phyloP scores from a whole-genome alignment of 2,113 vertebrate species.

The Lasiurus borealis region DNA sequence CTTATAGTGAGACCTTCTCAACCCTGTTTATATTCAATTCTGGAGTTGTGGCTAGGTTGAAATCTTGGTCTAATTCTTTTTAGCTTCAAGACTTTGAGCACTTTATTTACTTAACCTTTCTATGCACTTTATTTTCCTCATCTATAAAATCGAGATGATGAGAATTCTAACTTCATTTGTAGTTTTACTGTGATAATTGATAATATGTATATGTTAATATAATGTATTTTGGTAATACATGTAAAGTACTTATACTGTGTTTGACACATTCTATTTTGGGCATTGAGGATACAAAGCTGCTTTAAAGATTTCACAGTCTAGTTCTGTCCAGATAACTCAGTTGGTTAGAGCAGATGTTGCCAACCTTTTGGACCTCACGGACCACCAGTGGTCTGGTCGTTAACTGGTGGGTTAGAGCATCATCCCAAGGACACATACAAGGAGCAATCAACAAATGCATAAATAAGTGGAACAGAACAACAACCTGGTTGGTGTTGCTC shows the following conservation, averaged over 20 bases:
- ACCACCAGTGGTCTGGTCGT: too few species aligned
- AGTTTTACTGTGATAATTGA: slow-evolving; percentile 38
- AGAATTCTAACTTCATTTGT: slow-evolving; percentile 21
- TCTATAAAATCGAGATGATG: slow-evolving; percentile 34
- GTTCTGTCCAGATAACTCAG: background rate
- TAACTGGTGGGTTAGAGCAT: background rate
- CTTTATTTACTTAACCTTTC: background rate
- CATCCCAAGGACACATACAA: background rate
- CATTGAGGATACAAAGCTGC: background rate
- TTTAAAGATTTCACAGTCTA: background rate
- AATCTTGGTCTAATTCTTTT: background rate
- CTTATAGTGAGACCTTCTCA: background rate
- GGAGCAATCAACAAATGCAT: background rate
- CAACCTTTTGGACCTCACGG: too few species aligned
- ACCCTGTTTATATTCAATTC: slow-evolving; percentile 39
- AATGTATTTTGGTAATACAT: background rate
- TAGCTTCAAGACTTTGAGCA: slow-evolving; percentile 15
- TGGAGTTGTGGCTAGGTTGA: slow-evolving; percentile 17
- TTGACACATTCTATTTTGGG: background rate
- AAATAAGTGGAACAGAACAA: background rate
- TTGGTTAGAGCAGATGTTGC: background rate
- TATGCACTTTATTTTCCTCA: slow-evolving; percentile 44
- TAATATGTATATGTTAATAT: slow-evolving; percentile 16
- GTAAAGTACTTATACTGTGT: background rate
- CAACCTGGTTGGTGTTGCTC: too few species aligned